Base-by-base conservation (phyloP, 1,140 invertebrate genomes). In the Patella vulgata region DNA sequence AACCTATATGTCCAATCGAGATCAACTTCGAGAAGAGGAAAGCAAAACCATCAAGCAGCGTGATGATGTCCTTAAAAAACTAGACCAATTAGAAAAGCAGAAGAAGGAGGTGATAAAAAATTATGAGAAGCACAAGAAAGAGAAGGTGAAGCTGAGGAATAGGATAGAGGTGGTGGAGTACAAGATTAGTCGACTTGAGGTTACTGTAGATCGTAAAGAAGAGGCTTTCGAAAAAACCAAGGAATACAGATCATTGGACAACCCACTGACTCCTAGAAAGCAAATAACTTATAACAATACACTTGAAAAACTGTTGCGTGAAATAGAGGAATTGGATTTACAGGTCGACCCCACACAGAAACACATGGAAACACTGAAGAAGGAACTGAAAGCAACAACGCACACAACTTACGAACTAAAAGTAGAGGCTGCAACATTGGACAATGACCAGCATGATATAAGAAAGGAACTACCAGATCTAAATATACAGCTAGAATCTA, bases 1-100 rank as follows among this genome's bases (percentile, higher is more conserved):
- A 42, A 70, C 67, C 40, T 71, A 70, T 46, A 70, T 61, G 43
- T 71, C 71, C n/a, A 69, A 73, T 27, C 70, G 66, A 36, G 70
- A 73, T 43, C 69, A 68, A 14, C 27, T 74, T 23, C 60, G 64
- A 27, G 64, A 71, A 40, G 68, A 74, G 42, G 63, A 71, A n/a
- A 17, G 33, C 28, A 66, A 71, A 33, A 27, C 74, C 5, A 36
- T 63, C 25, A 28, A 66, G 28, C 60, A 68, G 39, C 53, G 59
- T 19, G 31, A 46, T 12, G 57, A 53, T 5, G 44, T 59, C 0
- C 46, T 55, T 19, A 42, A 63, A 23, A 68, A 59, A 39, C 43
- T 75, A 17, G 71, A 73, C 48, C 46, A 61, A 12, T 63, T 54
- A 60, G 42, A 60, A 3, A 66, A 66, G 42, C n/a, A 51, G 0